Evolutionary conservation across 2,113 vertebrate genomes (phyloP), one percentile per base, ranked within the genome.

Genomic region (Hoplias malabaricus): DNA sequence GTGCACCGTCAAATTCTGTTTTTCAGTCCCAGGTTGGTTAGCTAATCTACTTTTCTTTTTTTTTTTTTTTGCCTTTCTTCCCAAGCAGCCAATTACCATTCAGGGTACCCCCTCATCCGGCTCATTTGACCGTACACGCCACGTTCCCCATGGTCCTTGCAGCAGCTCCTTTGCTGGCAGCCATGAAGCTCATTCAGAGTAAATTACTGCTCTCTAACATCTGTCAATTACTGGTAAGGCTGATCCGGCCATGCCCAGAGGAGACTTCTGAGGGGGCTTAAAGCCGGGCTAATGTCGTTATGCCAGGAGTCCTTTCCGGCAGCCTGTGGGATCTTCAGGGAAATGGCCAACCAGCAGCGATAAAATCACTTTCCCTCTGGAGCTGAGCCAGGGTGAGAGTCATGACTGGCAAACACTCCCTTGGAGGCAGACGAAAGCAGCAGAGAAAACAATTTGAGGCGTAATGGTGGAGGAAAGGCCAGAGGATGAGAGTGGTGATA

Each of bases 331-430:
- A 88, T 86, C 83, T 87, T 85, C 84, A 79, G 86, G 84, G 83
- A 89, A 90, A 91, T 83, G 77, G 86, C 85, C 73, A 81, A 85
- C 71, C 73, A 86, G 86, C 83, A 59, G 80, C 38, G 87, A 89
- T 88, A 88, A 88, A 89, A 91, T 91, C 84, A 85, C 80, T 82
- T 80, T 87, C 84, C 82, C 84, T 85, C 81, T 87, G 86, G 89
- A 88, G 82, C 63, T 63, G 76, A 83, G 86, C 87, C 87, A 56
- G 73, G 84, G 82, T 83, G 73, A 85, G 46, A 80, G 83, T 57
- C 23, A 66, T 9, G 31, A 27, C 50, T 72, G 40, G 59, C 25
- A 61, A 21, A 65, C 42, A 25, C 50, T 67, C 21, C 12, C 21
- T 38, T 16, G 8, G 27, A 31, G 69, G 21, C 61, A 72, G 63